A percentile compares a stretch with the other conserved stretches of the same genome.
Conservation (phyloP, 2,113 vertebrate genomes). For the Helogale parvula region DNA sequence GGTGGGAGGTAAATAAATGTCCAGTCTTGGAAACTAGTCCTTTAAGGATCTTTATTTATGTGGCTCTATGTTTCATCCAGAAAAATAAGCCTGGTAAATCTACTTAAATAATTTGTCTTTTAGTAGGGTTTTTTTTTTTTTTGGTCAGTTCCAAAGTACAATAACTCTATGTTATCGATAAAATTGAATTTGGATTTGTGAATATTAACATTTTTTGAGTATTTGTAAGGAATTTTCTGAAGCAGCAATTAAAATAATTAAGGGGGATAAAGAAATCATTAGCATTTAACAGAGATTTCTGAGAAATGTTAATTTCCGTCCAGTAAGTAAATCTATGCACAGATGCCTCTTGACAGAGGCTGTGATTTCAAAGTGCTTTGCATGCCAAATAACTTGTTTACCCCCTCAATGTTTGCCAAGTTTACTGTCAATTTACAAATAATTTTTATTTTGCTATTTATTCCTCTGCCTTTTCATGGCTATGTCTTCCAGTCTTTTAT, state of each 20-base stretch:
- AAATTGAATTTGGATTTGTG: conserved; percentile 77
- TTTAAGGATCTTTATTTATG: background rate
- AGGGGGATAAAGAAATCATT: conserved; percentile 89
- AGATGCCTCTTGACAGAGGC: conserved; percentile 93
- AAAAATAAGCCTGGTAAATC: conserved; percentile 55
- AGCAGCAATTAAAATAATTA: conserved; percentile 95
- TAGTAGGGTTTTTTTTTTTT: conserved; percentile 43
- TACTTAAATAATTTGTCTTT: conserved; percentile 64
- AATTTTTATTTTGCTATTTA: conserved; percentile 96
- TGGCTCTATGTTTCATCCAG: conserved; percentile 49
- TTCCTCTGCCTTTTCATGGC: conserved; percentile 94
- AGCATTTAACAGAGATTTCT: conserved; percentile 92
- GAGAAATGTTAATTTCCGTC: conserved; percentile 94
- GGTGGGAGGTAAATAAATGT: background rate
- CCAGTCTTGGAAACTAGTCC: conserved; percentile 5
- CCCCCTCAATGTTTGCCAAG: conserved; percentile 91
- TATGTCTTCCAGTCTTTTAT: conserved; percentile 95
- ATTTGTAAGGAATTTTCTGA: conserved; percentile 87
- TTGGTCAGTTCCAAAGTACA: conserved; percentile 66
- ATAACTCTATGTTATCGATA: conserved; percentile 73
- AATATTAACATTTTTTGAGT: conserved; percentile 82
- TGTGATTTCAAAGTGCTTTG: conserved; percentile 90
- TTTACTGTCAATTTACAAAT: conserved; percentile 96
- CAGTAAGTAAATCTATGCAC: conserved; percentile 92
- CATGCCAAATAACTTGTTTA: conserved; percentile 91